Evolutionary conservation across 2,888 invertebrate species (phyloP).

Genomic region (Macrosoma leucophasiata): DNA sequence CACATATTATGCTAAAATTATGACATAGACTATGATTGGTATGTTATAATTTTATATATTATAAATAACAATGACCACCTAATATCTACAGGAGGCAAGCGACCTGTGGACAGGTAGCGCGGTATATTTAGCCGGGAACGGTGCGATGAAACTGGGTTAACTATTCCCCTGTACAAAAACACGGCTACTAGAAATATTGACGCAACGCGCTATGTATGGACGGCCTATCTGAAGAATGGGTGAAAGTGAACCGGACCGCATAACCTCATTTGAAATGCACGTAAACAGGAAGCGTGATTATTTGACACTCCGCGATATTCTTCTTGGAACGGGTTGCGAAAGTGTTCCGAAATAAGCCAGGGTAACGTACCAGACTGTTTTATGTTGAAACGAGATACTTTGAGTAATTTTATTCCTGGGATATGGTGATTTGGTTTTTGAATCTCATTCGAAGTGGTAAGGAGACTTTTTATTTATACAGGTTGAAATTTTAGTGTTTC

Average conservation of each 20-base stretch:
- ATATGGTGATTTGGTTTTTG: no score
- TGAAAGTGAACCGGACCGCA: slow-evolving; percentile 51
- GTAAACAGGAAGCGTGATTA: slow-evolving; percentile 54
- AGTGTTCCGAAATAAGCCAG: no score
- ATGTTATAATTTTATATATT: slow-evolving; percentile 11
- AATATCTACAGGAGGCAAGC: slow-evolving; percentile 31
- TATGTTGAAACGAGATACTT: no score
- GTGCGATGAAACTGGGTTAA: slow-evolving; percentile 60
- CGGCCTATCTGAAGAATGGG: slow-evolving; percentile 30
- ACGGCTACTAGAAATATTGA: slow-evolving; percentile 55
- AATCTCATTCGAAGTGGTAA: no score
- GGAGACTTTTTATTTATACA: no score
- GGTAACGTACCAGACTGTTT: no score
- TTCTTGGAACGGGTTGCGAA: no score
- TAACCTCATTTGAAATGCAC: slow-evolving; percentile 47
- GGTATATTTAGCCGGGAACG: slow-evolving; percentile 41
- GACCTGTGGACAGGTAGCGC: slow-evolving; percentile 55
- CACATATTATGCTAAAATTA: no score
- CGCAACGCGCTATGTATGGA: slow-evolving; percentile 37
- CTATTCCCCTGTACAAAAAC: slow-evolving; percentile 63
- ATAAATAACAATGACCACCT: slow-evolving; percentile 24
- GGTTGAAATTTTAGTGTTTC: no score
- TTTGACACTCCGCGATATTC: no score
- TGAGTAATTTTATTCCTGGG: no score
- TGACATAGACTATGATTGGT: no score